Base-by-base conservation (phyloP, 2,797 vertebrate species). In the Aerospiza tachiro region DNA sequence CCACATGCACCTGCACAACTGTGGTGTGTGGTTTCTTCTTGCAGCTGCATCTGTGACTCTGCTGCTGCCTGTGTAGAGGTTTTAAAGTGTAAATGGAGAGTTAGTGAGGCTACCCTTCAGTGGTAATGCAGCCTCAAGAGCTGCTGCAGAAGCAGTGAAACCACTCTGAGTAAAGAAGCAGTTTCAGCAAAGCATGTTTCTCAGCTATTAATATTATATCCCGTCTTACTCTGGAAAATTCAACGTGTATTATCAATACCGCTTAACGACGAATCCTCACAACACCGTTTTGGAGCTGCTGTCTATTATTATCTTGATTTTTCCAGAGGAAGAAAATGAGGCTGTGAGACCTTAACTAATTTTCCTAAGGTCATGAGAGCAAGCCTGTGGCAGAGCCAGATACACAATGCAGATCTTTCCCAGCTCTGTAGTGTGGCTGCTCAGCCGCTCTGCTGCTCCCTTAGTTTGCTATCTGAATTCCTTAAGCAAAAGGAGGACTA, bases 21-120 rank as follows among this genome's bases (percentile, higher is more conserved):
- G 98, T 81, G 98, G 98, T 98, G 97, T 98, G 98, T 97, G 98
- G 98, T 98, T 98, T 98, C 97, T 97, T 75, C 98, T 97, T 97
- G 95, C 98, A 98, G 98, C 98, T 98, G 98, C 97, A 98, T 98
- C 98, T 98, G 97, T 94, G 96, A 92, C 95, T 97, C 78, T 61
- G 82, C 82, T 91, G 96, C 95, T 89, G 97, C 95, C 95, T 97
- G 97, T 15, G 28, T 89, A 65, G 65, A 94, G 89, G 95, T 95
- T 96, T 94, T 95, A 97, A 97, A 80, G 93, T 95, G 97, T 97
- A 98, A 97, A 90, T 95, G 92, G 96, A 97, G 96, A 97, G 94
- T 50, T 91, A 84, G 95, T 42, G 53, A 97, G 89, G 95, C 96
- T 93, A 82, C 82, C 97, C 97, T 96, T 85, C 88, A 90, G 98